Percentiles rank a stretch among this genome's conserved stretches.
These are phyloP conservation scores for Rhagonycha lutea DNA, from an alignment of 2,888 invertebrate genomes.

Conservation along the genomic window DNA sequence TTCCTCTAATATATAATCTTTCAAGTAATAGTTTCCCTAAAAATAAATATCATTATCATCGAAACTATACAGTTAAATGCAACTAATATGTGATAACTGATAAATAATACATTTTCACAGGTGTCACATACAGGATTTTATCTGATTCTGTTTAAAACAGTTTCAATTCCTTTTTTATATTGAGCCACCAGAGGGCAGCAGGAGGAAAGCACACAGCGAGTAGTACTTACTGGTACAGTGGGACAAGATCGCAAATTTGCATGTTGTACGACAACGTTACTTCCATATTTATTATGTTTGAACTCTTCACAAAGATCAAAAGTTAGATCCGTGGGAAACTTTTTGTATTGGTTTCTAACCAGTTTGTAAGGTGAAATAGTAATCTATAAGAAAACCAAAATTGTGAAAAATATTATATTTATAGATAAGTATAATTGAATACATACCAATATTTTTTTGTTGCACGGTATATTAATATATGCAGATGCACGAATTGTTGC, in stretches of 20 bases:
- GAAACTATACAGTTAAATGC: no score
- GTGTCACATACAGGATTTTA: no score
- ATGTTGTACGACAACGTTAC: not conserved
- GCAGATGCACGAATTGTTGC: not conserved
- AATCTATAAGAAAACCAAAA: not conserved
- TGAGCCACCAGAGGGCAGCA: no score
- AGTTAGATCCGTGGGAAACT: not conserved
- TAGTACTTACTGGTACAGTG: not conserved
- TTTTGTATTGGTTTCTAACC: not conserved
- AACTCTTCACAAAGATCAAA: no score
- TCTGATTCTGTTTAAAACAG: no score
- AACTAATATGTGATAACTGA: no score
- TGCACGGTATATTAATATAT: not conserved
- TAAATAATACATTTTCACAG: no score
- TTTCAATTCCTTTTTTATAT: no score
- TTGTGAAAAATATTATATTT: not conserved
- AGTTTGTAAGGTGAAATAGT: not conserved
- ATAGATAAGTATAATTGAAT: not conserved
- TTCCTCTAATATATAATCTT: not conserved
- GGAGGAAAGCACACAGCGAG: no score
- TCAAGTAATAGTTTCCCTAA: not conserved
- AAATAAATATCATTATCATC: not conserved
- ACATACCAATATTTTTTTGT: not conserved
- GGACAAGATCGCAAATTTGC: not conserved
- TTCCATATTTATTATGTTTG: not conserved